phyloP scores from a whole-genome alignment of 2,888 invertebrate genomes.

The Barypeithes pellucidus region DNA sequence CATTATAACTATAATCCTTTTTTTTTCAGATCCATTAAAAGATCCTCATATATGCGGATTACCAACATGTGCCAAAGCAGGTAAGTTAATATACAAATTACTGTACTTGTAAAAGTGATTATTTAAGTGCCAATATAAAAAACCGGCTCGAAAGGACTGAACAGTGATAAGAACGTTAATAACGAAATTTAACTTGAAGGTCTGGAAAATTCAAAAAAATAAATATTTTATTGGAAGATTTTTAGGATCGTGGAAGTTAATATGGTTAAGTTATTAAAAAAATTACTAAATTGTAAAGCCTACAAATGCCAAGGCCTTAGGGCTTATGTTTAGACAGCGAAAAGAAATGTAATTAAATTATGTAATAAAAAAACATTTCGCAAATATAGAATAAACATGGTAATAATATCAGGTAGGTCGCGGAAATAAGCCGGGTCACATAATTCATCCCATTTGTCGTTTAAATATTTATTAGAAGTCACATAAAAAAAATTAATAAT shows the following conservation, averaged over 20 bases:
- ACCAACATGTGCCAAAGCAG: conserved; percentile 78
- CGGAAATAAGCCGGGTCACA: background rate
- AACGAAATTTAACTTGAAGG: too few species aligned
- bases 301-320: background rate
- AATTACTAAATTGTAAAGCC: background rate
- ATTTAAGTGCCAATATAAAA: too few species aligned
- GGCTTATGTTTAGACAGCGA: background rate
- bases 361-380: conserved; percentile 8
- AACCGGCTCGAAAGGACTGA: too few species aligned
- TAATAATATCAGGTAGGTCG: conserved; percentile 6
- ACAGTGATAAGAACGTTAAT: too few species aligned
- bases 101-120: too few species aligned
- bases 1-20: conserved; percentile 22
- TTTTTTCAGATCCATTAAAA: conserved; percentile 79
- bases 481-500: conserved; percentile 8
- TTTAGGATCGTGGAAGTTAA: too few species aligned
- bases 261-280: background rate
- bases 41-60: conserved; percentile 82
- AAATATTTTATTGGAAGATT: too few species aligned
- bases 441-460: conserved; percentile 14
- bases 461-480: conserved; percentile 11
- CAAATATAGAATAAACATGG: conserved; percentile 16
- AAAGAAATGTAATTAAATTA: background rate
- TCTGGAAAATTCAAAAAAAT: too few species aligned
- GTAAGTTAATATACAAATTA: conserved; percentile 55